Base-by-base conservation (phyloP, 1,140 invertebrate species). In the Wasmannia auropunctata region DNA sequence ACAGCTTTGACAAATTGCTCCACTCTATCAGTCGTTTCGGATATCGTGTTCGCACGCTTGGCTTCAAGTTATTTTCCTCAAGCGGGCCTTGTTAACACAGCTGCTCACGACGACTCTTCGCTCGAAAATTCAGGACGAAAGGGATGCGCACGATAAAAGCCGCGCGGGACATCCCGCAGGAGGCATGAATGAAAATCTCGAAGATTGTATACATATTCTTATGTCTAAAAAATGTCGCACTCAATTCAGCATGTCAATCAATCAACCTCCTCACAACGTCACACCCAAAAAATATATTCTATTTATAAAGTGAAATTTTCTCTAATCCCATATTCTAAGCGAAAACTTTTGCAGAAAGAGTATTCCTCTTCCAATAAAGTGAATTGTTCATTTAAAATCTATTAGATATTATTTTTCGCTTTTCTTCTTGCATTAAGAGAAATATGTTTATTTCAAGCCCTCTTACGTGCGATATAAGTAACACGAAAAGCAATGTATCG, bases 1-100 rank as follows among this genome's bases (percentile, higher is more conserved):
- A 85, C 58, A 77, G 56, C 56, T 76, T 63, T 85, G 81, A 85
- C 34, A 85, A 85, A 85, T 85, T 85, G 43, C 58, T 49, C 37
- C 70, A 49, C 70, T 85, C 72, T 40, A 51, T 62, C 56, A 40
- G 31, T 16, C 31, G 56, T 46, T 28, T 62, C 63, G 37, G 56
- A 76, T 62, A 49, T 63, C 54, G 40, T 25, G 54, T 40, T 84
- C 69, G 54, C 80, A 49, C 25, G 51, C 25, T 49, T 74, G 80
- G 25, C n/a, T 51, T 37, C 7, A 25, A 40, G n/a, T n/a, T 34
- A 56, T 62, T 46, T 63, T 51, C 43, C 16, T 75, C 40, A 63
- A 37, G 31, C 5, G 34, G 14, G n/a, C n/a, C 69, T 58, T 40
- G 40, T 60, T 74, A 49, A 58, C 10, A 37, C 43, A 56, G 2